Percentiles rank a stretch among this genome's conserved stretches.
Conservation (phyloP, 2,113 vertebrate genomes). For the Apodemus sylvaticus region DNA sequence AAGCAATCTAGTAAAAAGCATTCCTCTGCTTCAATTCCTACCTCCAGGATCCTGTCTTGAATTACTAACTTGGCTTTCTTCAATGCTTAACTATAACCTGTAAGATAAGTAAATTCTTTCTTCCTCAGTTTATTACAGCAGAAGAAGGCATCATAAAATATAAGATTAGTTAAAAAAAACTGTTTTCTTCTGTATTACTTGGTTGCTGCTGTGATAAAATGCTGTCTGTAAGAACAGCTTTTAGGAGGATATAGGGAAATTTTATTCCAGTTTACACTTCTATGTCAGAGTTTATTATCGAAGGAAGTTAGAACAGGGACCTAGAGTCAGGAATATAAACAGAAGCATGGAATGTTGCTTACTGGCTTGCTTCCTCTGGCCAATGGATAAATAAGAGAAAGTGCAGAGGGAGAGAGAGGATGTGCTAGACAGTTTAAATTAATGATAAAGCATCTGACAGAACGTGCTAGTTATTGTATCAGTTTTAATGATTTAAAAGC, state of each 20-base stretch:
- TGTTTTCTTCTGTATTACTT: neutral
- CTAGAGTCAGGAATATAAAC: neutral
- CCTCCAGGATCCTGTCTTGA: neutral
- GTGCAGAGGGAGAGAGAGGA: neutral
- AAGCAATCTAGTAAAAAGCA: neutral
- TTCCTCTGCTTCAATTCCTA: neutral
- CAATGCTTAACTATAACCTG: neutral
- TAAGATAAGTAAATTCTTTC: neutral
- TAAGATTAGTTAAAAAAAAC: neutral
- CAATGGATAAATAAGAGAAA: neutral
- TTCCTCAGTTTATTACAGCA: neutral
- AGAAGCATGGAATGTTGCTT: neutral
- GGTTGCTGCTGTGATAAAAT: neutral
- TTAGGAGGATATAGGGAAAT: neutral
- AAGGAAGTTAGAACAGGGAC: neutral
- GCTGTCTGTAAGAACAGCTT: neutral
- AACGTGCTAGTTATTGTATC: neutral
- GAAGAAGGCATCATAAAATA: neutral
- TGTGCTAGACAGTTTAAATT: neutral
- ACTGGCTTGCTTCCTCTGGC: neutral
- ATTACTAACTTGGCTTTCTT: neutral
- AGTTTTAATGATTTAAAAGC: neutral
- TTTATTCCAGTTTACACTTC: neutral
- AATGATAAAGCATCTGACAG: neutral
- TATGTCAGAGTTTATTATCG: neutral